Base-by-base conservation (phyloP, 2,113 vertebrate species). In the Halichoeres trimaculatus region DNA sequence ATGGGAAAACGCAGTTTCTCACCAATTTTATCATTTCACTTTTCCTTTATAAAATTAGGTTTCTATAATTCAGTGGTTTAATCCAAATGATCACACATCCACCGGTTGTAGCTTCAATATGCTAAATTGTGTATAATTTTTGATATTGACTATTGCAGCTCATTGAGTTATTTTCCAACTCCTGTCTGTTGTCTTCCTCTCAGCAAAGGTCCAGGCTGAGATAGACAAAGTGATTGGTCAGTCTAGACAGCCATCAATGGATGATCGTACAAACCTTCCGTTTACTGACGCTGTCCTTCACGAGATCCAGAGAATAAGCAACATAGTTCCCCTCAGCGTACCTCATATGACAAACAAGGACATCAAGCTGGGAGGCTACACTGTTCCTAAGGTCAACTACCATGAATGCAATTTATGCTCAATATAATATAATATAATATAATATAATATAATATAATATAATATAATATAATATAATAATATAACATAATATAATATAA, bases 271-370 rank as follows among this genome's bases (percentile, higher is more conserved):
- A 59, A 89, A 64, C 20, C 78, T 95, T 83, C 96, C 95, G 0
- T 97, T 95, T 73, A 96, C 94, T 61, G 91, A 96, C 0, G 95
- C 95, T 0, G 95, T 95, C 36, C 58, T 96, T 77, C 95, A 97
- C 0, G 96, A 97, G 60, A 64, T 94, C 61, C 94, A 92, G 70
- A 94, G 95, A 55, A 93, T 91, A 40, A 52, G 85, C 14, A 94
- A 95, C 22, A 88, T 95, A 8, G 0, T 90, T 5, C 95, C 95
- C 3, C 55, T 96, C 26, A 90, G 79, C 0, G 1, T 95, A 83
- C 84, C n/a, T 43, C 47, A 71, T 94, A 38, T 90, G 87, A 76
- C 76, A 38, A 81, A 0, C 55, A 95, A 88, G 80, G 92, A 94
- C 0, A 0, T 87, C 2, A 12, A 85, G 1, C 62, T 85, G 52